Conservation (phyloP, 2,797 vertebrate genomes). For the Dryobates pubescens region DNA sequence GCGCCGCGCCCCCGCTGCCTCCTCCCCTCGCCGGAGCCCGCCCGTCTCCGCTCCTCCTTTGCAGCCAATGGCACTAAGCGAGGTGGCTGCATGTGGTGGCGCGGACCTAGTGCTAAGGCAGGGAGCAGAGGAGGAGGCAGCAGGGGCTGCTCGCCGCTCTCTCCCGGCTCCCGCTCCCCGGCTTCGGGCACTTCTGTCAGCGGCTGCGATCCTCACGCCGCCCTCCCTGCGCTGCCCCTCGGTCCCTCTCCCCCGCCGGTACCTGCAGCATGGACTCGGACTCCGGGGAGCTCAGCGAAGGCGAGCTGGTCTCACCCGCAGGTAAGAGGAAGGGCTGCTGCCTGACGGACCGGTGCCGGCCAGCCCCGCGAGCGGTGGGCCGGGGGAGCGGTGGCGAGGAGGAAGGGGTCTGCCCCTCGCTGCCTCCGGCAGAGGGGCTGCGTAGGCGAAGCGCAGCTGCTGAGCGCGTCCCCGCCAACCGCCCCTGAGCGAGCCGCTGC, state of each 20-base stretch:
- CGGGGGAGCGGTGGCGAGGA: not conserved
- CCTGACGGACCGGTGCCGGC: not conserved
- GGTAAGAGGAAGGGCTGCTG: conserved; percentile 77
- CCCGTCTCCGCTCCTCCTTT: conserved; percentile 14
- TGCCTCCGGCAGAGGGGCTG: not conserved
- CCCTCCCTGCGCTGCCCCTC: not conserved
- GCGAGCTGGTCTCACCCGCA: conserved; percentile 85
- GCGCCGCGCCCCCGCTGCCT: conserved; percentile 33
- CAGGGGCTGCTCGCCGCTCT: not conserved
- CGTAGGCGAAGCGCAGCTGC: not conserved
- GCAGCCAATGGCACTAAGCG: conserved; percentile 49
- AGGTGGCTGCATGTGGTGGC: conserved; percentile 16
- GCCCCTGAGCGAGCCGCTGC: not conserved
- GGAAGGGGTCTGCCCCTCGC: not conserved
- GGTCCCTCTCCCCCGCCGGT: not conserved
- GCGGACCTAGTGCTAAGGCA: not conserved
- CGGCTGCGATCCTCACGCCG: not conserved
- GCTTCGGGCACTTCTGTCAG: not conserved
- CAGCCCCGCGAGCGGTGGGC: not conserved
- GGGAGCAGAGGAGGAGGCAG: not conserved
- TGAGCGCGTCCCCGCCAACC: not conserved
- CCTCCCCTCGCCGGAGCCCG: conserved; percentile 31
- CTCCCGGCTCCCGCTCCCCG: not conserved
- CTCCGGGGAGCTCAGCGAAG: conserved; percentile 95
- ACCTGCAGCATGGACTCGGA: conserved; percentile 91